A percentile compares a stretch with the other conserved stretches of the same genome.
phyloP scores from a whole-genome alignment of 2,888 invertebrate genomes.

The Acanthoscelides obtectus region DNA sequence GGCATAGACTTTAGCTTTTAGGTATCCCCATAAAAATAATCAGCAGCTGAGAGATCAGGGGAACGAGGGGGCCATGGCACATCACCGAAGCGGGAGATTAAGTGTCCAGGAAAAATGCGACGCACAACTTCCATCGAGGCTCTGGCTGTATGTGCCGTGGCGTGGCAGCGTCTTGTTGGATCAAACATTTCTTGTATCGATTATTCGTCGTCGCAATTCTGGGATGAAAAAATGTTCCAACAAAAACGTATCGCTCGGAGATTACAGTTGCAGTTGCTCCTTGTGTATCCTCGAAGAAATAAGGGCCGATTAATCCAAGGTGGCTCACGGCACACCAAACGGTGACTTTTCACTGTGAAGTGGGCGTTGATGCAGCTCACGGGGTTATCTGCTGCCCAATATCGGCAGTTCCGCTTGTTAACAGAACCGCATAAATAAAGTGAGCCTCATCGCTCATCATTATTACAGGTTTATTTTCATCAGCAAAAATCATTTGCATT shows the following conservation, averaged over 20 bases:
- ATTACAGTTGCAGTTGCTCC: slow-evolving; percentile 3
- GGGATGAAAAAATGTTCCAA: slow-evolving; percentile 2
- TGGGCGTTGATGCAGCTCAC: slow-evolving; percentile 14
- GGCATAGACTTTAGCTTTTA: too few relatives aligned
- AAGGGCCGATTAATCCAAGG: too few relatives aligned
- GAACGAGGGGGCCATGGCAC: too few relatives aligned
- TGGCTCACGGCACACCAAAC: background rate
- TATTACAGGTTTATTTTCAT: slow-evolving; percentile 4
- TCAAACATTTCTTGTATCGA: background rate
- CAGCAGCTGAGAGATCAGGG: too few relatives aligned
- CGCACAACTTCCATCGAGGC: background rate
- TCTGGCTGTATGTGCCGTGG: slow-evolving; percentile 3
- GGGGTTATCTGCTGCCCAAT: slow-evolving; percentile 17
- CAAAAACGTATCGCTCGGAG: slow-evolving; percentile 3
- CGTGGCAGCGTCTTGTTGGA: slow-evolving; percentile 4
- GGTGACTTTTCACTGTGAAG: slow-evolving; percentile 10
- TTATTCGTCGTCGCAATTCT: slow-evolving; percentile 5
- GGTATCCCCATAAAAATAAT: too few relatives aligned
- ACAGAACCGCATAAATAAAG: slow-evolving; percentile 11
- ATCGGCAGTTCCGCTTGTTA: slow-evolving; percentile 19
- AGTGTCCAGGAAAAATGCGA: slow-evolving; percentile 1
- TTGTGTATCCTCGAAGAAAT: background rate
- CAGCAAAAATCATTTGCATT: slow-evolving; percentile 8
- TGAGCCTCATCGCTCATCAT: slow-evolving; percentile 14
- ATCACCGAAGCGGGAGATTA: too few relatives aligned